Conservation (phyloP, 1,140 invertebrate species). For the Meteorus sp. region DNA sequence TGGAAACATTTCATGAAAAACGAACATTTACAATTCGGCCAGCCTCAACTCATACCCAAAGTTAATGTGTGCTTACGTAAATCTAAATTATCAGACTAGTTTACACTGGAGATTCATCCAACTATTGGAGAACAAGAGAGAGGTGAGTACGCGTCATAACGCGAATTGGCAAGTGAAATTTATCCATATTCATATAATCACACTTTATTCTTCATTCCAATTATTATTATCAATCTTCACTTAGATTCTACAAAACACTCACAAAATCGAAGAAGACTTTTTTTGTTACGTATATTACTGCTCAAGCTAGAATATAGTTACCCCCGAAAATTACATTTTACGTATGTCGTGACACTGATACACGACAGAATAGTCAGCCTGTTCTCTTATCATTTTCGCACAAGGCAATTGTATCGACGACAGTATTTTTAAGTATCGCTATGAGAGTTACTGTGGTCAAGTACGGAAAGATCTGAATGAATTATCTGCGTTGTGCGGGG, state of each 20-base stretch:
- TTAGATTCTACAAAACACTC: background rate
- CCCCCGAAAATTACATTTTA: constrained; percentile 4
- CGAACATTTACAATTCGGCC: too few species aligned
- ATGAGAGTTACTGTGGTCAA: constrained; percentile 11
- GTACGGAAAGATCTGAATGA: constrained; percentile 14
- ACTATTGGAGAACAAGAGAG: too few species aligned
- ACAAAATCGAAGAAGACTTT: background rate
- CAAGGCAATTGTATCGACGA: too few species aligned
- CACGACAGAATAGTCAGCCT: background rate
- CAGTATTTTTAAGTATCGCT: background rate
- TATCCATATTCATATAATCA: background rate
- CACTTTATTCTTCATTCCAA: background rate
- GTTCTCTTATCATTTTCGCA: background rate
- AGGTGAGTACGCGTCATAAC: background rate
- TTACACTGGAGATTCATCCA: background rate
- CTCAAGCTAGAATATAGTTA: background rate
- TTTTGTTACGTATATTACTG: constrained; percentile 2
- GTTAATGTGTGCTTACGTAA: too few species aligned
- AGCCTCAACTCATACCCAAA: too few species aligned
- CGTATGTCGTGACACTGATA: background rate
- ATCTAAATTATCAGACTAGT: background rate
- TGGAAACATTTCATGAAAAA: too few species aligned
- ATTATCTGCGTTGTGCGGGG: constrained; percentile 50
- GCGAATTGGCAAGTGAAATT: background rate
- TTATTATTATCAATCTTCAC: background rate